A percentile compares a stretch with the other conserved stretches of the same genome.
Conservation (phyloP, 2,797 vertebrate species). For the Mustela erminea region DNA sequence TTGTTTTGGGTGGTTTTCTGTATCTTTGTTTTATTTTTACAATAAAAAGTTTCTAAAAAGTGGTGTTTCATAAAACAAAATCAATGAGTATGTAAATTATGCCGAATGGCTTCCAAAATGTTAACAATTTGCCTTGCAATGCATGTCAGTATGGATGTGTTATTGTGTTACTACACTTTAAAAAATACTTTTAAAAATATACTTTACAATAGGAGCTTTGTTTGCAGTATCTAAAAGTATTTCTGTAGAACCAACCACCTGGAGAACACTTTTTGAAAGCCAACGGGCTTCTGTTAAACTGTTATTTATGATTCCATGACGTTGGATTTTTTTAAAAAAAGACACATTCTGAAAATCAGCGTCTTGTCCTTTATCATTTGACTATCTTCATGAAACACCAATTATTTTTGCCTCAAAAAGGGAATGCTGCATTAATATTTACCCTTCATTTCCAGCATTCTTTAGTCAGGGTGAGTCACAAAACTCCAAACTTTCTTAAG, state of each 20-base stretch:
- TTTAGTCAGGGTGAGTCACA: slow-evolving; percentile 6
- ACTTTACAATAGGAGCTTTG: slow-evolving; percentile 59
- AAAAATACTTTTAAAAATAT: slow-evolving; percentile 32
- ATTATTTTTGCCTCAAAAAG: slow-evolving; percentile 5
- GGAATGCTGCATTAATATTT: neutral
- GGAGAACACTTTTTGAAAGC: slow-evolving; percentile 42
- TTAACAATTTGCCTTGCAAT: slow-evolving; percentile 5
- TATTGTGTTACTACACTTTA: slow-evolving; percentile 25
- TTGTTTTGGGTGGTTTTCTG: slow-evolving; percentile 10
- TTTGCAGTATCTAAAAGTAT: slow-evolving; percentile 1
- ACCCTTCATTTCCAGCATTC: neutral
- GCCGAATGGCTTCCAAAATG: slow-evolving; percentile 34
- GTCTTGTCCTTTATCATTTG: neutral
- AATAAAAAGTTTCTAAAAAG: slow-evolving; percentile 45
- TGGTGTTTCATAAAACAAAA: slow-evolving; percentile 52
- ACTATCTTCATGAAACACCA: neutral
- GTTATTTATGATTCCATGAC: slow-evolving; percentile 33
- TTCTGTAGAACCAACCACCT: slow-evolving; percentile 34
- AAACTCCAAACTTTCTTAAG: neutral
- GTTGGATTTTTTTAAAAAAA: neutral
- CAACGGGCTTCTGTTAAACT: neutral
- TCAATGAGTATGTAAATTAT: neutral
- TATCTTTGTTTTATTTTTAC: slow-evolving; percentile 51
- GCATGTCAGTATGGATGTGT: neutral
- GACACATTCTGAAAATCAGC: neutral